Evolutionary conservation across 64 coral and sea anemone genomes (phyloP).

Genomic region (Orbicella faveolata): DNA sequence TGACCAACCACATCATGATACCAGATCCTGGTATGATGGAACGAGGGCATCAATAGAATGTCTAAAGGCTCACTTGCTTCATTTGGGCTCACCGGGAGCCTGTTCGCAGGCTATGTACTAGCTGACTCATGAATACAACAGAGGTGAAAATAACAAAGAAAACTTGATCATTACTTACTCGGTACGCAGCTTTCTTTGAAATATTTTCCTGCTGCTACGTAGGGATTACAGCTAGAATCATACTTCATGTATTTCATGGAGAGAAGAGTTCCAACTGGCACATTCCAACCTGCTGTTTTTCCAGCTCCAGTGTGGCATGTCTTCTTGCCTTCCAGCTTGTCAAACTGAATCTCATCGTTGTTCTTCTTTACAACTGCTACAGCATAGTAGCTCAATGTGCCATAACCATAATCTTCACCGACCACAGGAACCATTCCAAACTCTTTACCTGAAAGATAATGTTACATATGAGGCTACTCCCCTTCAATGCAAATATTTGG

Average conservation of each 20-base stretch:
- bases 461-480: not conserved
- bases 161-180: conserved; percentile 43
- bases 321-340: conserved; percentile 55
- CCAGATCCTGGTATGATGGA: no score
- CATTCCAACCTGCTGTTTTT: conserved; percentile 76
- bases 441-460: conserved; percentile 9
- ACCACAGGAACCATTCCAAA: conserved; percentile 65
- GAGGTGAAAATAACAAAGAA: not conserved
- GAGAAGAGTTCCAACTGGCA: conserved; percentile 65
- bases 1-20: no score
- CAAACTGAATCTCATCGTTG: not conserved
- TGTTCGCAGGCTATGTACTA: no score
- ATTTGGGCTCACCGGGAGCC: no score
- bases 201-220: conserved; percentile 59
- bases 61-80: not conserved
- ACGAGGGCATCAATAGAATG: not conserved
- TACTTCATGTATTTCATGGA: not conserved
- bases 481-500: no score
- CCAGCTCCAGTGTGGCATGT: conserved; percentile 81
- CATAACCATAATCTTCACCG: conserved; percentile 31
- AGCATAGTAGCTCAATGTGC: conserved; percentile 32
- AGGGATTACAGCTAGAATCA: conserved; percentile 18
- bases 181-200: conserved; percentile 81
- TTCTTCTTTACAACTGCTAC: conserved; percentile 59
- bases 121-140: no score